A percentile compares a stretch with the other conserved stretches of the same genome.
Evolutionary conservation across 2,888 invertebrate genomes (phyloP).

Genomic region (Folsomia manolachei): DNA sequence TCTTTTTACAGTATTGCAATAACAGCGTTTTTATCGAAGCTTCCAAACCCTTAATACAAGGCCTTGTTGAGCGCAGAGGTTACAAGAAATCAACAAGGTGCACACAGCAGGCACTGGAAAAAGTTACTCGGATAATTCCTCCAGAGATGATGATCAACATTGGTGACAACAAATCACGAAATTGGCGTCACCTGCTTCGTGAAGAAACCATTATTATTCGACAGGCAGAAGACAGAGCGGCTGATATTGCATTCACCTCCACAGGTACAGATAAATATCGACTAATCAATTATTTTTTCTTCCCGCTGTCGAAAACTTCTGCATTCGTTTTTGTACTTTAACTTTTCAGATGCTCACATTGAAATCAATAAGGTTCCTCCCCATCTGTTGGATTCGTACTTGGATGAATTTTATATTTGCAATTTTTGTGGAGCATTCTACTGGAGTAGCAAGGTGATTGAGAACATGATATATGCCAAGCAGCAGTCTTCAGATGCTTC

Average conservation of each 20-base stretch:
- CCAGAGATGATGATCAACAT: constrained; percentile 24
- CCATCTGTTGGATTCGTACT: constrained; percentile 54
- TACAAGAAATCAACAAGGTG: constrained; percentile 31
- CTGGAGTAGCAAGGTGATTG: constrained; percentile 64
- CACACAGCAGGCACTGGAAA: neutral
- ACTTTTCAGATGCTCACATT: constrained; percentile 25
- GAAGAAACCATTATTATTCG: neutral
- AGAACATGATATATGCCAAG: constrained; percentile 45
- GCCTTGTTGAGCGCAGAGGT: constrained; percentile 45
- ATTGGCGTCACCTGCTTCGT: constrained; percentile 13
- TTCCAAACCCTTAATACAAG: constrained; percentile 55
- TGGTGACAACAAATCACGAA: neutral
- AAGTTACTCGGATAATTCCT: constrained; percentile 7
- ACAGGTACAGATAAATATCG: too few species aligned
- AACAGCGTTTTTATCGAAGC: constrained; percentile 57
- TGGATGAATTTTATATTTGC: constrained; percentile 66
- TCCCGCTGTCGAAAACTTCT: too few species aligned
- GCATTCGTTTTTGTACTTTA: too few species aligned
- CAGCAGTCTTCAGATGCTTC: too few species aligned
- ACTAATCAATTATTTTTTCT: too few species aligned
- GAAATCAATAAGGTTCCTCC: constrained; percentile 57
- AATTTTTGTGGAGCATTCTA: constrained; percentile 71
- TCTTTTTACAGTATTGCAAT: constrained; percentile 61
- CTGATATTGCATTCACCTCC: neutral
- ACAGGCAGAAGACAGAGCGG: neutral